Conservation (phyloP, 2,113 vertebrate genomes). For the Planiliza haematocheilus region DNA sequence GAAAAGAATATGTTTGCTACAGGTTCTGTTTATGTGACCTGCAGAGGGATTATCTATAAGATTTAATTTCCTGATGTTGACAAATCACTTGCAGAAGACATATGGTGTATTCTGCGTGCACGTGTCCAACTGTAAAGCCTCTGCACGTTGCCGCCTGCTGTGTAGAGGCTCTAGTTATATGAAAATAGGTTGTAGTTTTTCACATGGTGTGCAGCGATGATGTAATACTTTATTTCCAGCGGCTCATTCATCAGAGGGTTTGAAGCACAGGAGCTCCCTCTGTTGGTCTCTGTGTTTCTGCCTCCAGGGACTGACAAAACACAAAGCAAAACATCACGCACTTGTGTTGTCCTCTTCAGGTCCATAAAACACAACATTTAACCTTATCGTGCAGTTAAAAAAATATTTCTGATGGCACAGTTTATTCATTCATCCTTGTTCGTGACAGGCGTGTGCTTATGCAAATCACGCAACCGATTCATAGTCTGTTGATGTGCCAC, state of each 20-base stretch:
- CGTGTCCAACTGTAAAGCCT: background rate
- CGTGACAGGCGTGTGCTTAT: background rate
- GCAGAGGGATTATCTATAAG: slow-evolving; percentile 27
- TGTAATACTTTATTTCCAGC: slow-evolving; percentile 43
- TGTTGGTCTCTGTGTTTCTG: slow-evolving; percentile 41
- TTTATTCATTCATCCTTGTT: background rate
- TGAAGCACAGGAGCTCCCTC: slow-evolving; percentile 65
- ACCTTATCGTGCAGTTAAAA: background rate
- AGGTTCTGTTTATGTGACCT: slow-evolving; percentile 15
- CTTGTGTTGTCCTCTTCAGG: background rate
- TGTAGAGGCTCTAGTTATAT: slow-evolving; percentile 10
- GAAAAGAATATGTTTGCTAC: background rate
- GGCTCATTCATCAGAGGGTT: slow-evolving; percentile 23
- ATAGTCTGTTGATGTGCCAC: background rate
- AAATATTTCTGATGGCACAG: background rate
- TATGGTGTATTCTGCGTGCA: background rate
- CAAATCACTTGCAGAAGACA: slow-evolving; percentile 17
- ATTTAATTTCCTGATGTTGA: slow-evolving; percentile 30
- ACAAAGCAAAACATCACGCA: background rate
- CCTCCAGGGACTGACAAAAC: background rate
- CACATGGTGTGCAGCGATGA: slow-evolving; percentile 35
- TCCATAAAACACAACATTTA: background rate
- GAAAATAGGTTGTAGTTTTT: slow-evolving; percentile 20
- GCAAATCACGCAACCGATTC: background rate
- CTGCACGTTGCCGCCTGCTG: background rate